Base-by-base conservation (phyloP, 2,113 vertebrate genomes). In the Stomatorhinus ivindoensis region DNA sequence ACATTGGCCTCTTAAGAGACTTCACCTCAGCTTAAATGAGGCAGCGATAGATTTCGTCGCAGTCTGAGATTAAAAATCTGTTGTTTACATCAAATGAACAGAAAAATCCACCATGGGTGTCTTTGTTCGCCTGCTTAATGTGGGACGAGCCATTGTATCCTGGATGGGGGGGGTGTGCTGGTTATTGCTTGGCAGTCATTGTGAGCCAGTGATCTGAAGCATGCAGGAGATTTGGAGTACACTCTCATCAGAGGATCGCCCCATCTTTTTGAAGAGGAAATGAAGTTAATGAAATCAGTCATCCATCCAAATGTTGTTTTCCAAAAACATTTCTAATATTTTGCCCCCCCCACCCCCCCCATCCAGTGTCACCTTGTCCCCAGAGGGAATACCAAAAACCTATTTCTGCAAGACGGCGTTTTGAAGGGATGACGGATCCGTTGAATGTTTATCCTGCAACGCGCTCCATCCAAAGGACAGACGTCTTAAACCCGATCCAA, bases 201-300 rank as follows among this genome's bases (percentile, higher is more conserved):
- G 35, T 76, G 27, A 76, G 69, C 31, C 69, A 39, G 73, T 76
- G 73, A 69, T 69, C 61, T 69, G 42, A 83, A 83, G 80, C 42
- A 46, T 46, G 35, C 39, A 46, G 39, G 80, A 46, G 80, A 46
- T 42, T 13, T 48, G 82, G 21, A 84, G 82, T 44, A 27, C 15
- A 7, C 39, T 48, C 9, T 27, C 82, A 48, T 84, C 82, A 48
- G 21, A 84, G 46, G 82, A 48, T 84, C 21, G 3, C 17, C 44
- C 24, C 82, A 84, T 84, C 82, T 76, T 42, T 76, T 8, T 42
- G 35, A 17, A 39, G 31, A 76, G 73, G 35, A 76, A 76, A 76
- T 76, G 73, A 76, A 69, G 61, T 69, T 69, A 69, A 76, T 76
- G 73, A 76, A 76, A 76, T 76, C 73, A 76, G 73, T 76, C 73